Evolutionary conservation across 2,888 invertebrate species (phyloP), one percentile per base, ranked within the genome.

Genomic region (Chrysolina haemoptera): DNA sequence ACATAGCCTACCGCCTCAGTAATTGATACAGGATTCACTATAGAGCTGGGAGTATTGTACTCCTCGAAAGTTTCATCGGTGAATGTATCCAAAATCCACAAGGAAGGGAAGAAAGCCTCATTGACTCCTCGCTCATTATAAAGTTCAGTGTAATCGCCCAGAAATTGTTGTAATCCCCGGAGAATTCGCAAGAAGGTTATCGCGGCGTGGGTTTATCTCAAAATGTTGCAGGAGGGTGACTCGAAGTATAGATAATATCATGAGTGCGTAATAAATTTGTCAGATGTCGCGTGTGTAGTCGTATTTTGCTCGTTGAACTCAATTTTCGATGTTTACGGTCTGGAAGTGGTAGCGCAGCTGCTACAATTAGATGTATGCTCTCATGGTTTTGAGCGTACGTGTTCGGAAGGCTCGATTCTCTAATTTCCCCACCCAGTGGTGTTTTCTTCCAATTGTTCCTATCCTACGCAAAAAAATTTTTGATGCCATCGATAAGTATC

Each of bases 211-310:
- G 48, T 48, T 48, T 48, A 48, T 48, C 16, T 16, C 48, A 16
- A 48, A 48, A 48, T 16, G n/a, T 16, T 16, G 48, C 16, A 55
- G 55, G 22, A 55, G 55, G 22, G 55, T 11, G 18, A 12, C 20
- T 18, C 22, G 18, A 55, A 55, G 55, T 22, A 55, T 55, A 20
- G 48, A 48, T 22, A 22, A 22, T 55, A 22, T 55, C 22, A 55
- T 55, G 55, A 55, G 55, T 55, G 55, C 55, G 22, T 55, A 22
- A 55, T 55, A 55, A 55, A 55, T 55, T 55, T 55, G 55, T 55
- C 55, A 55, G 12, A 55, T 55, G 55, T 55, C 55, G 20, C 22
- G 11, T 55, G 55, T 6, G 55, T 20, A 55, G 22, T 55, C 55
- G 22, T 55, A 55, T 55, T 55, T 48, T 48, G 48, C 48, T 48